Evolutionary conservation across 2,797 vertebrate species (phyloP), one percentile per base, ranked within the genome.

Genomic region (Sebastes hubbsi): DNA sequence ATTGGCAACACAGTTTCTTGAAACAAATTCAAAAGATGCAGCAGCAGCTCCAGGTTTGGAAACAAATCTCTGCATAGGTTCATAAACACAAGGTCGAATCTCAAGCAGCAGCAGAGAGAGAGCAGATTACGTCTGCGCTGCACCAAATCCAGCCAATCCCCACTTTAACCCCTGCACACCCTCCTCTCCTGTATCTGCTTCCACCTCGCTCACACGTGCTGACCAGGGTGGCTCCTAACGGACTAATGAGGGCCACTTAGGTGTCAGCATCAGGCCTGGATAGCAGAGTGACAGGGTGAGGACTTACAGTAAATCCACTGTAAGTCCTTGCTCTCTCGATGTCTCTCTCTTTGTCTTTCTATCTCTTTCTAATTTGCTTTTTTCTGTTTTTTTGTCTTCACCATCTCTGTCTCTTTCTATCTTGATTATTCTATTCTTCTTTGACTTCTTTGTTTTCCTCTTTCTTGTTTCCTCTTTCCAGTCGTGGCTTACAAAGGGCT

Each of bases 211-310:
- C 80, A 63, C 79, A 78, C 74, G n/a, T 80, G 77, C 81, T 89
- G 82, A 88, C 82, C 75, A 71, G 36, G 81, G 75, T 67, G 81
- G 81, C 88, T 91, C 86, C 92, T 92, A 87, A 89, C 88, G 8
- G 84, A 84, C 88, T 84, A 92, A 94, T 89, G 92, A 94, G 88
- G 91, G 79, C 87, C 92, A 92, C 91, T 94, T 88, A 93, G 91
- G 83, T 72, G 83, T 76, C 56, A 34, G 87, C 84, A 82, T 91
- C 81, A 87, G 86, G 81, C 49, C 76, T 58, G 34, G 87, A 84
- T 82, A 72, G 88, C 85, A 75, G 78, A 87, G 88, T 79, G 82
- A 88, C 93, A 91, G 77, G 78, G 67, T 65, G 74, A 78, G 61
- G 90, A 82, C 81, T 93, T 82, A 77, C 54, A 73, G 83, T 90